Evolutionary conservation across 2,888 invertebrate species (phyloP).

Genomic region (Ichneumon xanthorius): DNA sequence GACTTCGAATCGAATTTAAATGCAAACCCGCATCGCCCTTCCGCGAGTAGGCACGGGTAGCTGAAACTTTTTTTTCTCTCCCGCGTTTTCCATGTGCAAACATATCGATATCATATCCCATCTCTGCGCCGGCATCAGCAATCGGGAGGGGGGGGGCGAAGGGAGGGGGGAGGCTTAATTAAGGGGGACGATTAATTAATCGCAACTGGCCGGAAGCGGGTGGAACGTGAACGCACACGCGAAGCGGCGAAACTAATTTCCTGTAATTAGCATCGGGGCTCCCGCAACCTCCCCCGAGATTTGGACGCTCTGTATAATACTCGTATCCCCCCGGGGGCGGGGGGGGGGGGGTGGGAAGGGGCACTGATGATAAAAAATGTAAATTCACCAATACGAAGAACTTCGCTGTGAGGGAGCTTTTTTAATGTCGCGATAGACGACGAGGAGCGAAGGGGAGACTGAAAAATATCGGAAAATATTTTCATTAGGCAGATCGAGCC

Average conservation of each 20-base stretch:
- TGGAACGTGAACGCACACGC: background rate
- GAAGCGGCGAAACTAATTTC: slow-evolving; percentile 41
- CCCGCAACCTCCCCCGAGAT: slow-evolving; percentile 13
- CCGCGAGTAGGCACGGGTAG: background rate
- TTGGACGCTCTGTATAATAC: background rate
- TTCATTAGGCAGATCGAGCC: slow-evolving; percentile 66
- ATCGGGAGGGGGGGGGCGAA: background rate
- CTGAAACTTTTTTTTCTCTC: slow-evolving; percentile 3
- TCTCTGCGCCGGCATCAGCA: background rate
- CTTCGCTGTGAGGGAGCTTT: background rate
- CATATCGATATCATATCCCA: slow-evolving; percentile 37
- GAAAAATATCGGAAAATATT: slow-evolving; percentile 57
- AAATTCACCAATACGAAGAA: slow-evolving; percentile 22
- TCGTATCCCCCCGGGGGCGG: background rate
- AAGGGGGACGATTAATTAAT: slow-evolving; percentile 28
- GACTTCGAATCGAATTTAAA: slow-evolving; percentile 15
- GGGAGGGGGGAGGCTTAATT: no score
- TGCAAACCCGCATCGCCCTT: background rate
- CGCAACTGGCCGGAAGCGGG: slow-evolving; percentile 19
- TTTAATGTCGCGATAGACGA: background rate
- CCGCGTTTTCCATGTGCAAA: slow-evolving; percentile 34
- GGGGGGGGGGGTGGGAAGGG: background rate
- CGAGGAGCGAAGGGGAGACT: background rate
- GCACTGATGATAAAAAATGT: slow-evolving; percentile 8
- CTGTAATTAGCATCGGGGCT: slow-evolving; percentile 36